Base-by-base conservation (phyloP, 2,113 vertebrate species). In the Lutjanus erythropterus region DNA sequence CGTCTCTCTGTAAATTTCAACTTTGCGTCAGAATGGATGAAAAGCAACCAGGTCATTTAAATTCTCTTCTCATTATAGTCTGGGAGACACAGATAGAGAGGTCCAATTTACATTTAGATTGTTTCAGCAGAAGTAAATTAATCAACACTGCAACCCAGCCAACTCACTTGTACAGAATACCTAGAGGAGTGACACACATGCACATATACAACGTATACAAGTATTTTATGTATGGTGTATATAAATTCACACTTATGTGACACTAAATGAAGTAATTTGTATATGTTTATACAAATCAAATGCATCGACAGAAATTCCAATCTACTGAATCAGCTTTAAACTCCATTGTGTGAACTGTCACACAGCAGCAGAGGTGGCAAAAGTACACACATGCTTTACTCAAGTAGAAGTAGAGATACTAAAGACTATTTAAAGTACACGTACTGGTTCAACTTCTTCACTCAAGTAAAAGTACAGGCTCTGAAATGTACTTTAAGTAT, bases 51-150 rank as follows among this genome's bases (percentile, higher is more conserved):
- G 89, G 91, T 90, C 90, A 94, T 95, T 95, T 94, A 91, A 94
- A 95, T 95, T 94, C 93, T 89, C 86, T 81, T 76, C 91, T 95
- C 92, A 95, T 95, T 95, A 95, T 89, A 85, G 87, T 90, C 92
- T 94, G 91, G 89, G 85, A 93, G 91, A 84, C 86, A 94, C 88
- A 94, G 94, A 95, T 95, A 95, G 93, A 94, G 93, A 85, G 91
- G 86, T 93, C 88, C 92, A 94, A 95, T 95, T 95, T 95, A 94
- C 94, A 95, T 95, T 94, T 95, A 95, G 94, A 95, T 95, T 95
- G 94, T 94, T 94, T 95, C 93, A 93, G 90, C 89, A 93, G 78
- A 90, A 93, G 88, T 95, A 94, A 95, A 95, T 95, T 93, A 95
- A 95, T 94, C 92, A 93, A 91, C 89, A 89, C 83, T 72, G 79